These are phyloP conservation scores for Calonectris borealis DNA, from an alignment of 2,113 vertebrate genomes.

Conservation along the genomic window DNA sequence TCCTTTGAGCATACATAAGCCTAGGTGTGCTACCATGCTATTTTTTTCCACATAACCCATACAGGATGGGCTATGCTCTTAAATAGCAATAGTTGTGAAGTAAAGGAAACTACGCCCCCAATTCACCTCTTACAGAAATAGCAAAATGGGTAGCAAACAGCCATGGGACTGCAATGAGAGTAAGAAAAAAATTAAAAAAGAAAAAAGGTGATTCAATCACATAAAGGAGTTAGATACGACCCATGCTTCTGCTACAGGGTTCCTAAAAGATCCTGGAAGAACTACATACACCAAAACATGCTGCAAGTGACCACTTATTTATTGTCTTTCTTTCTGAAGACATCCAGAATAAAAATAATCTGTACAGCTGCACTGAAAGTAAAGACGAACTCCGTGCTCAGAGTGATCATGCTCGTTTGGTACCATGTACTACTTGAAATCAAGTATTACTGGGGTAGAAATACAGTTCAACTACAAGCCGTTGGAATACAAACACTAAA, in stretches of 20 bases:
- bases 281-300: background rate
- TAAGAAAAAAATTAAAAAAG: background rate
- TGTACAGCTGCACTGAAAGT: background rate
- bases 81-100: background rate
- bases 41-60: background rate
- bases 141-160: background rate
- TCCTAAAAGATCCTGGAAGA: background rate
- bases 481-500: background rate
- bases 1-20: background rate
- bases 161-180: background rate
- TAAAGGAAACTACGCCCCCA: background rate
- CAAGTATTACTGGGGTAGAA: background rate
- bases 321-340: background rate
- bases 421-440: background rate
- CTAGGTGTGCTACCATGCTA: background rate
- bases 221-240: background rate
- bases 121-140: background rate
- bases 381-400: background rate
- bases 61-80: background rate
- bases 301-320: background rate
- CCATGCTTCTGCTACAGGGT: background rate
- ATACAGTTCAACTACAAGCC: background rate
- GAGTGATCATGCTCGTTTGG: background rate
- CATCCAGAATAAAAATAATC: background rate
- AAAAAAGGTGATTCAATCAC: background rate